Percentiles rank a stretch among this genome's conserved stretches.
phyloP scores from a whole-genome alignment of 2,797 vertebrate species.

The Eidolon dupreanum region DNA sequence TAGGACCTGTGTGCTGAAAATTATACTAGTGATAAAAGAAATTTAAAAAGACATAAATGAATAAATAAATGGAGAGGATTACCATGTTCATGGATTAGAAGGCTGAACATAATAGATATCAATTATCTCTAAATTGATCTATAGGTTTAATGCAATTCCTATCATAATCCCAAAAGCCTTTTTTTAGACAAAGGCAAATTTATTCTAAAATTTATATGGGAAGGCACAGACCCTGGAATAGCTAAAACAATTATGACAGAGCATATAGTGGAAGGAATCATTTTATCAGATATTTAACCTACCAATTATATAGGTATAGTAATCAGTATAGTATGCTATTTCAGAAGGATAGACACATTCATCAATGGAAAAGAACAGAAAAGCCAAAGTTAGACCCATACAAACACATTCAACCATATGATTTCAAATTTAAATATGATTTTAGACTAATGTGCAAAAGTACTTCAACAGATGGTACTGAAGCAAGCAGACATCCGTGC shows the following conservation, averaged over 20 bases:
- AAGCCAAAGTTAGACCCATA: not conserved
- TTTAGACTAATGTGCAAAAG: not conserved
- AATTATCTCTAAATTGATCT: not conserved
- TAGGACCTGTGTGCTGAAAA: not conserved
- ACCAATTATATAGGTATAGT: not conserved
- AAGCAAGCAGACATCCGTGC: not conserved
- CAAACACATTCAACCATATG: not conserved
- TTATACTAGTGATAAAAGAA: not conserved
- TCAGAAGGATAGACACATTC: not conserved
- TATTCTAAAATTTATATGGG: not conserved
- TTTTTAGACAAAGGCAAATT: not conserved
- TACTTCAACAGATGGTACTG: not conserved
- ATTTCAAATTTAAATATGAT: not conserved
- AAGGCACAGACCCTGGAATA: not conserved
- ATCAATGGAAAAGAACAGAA: not conserved
- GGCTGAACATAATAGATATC: not conserved
- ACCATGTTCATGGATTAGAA: not conserved
- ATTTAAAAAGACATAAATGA: not conserved
- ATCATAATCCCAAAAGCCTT: not conserved
- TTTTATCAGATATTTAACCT: not conserved
- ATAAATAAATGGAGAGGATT: not conserved
- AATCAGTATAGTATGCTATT: not conserved
- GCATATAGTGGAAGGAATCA: not conserved
- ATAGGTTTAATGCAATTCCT: not conserved
- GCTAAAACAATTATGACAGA: not conserved